Evolutionary conservation across 2,888 invertebrate species (phyloP).

Genomic region (Rhagium mordax): DNA sequence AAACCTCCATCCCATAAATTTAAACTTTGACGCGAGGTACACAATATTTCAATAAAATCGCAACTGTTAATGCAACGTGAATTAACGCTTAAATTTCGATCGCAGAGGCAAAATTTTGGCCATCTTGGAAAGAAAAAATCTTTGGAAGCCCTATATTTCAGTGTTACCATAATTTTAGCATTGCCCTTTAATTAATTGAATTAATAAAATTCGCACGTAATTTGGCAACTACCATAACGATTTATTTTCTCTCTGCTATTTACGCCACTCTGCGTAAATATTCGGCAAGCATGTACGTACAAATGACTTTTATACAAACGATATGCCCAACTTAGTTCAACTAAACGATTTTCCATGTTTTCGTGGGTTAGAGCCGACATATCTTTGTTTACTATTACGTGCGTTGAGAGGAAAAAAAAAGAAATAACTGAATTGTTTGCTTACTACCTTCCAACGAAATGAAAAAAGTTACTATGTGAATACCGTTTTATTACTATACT

Average conservation of each 20-base stretch:
- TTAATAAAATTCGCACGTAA: not conserved
- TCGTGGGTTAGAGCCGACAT: conserved; percentile 50
- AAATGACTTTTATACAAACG: conserved; percentile 31
- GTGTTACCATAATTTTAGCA: too few species aligned
- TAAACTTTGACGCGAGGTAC: conserved; percentile 4
- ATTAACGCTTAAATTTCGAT: not conserved
- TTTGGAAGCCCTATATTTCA: too few species aligned
- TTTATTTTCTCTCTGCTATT: not conserved
- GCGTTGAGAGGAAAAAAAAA: conserved; percentile 42
- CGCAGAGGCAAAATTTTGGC: not conserved
- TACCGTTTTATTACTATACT: conserved; percentile 43
- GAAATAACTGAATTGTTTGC: conserved; percentile 50
- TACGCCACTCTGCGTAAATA: not conserved
- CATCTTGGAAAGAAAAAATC: too few species aligned
- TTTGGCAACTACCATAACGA: not conserved
- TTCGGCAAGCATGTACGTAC: conserved; percentile 20
- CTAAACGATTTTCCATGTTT: conserved; percentile 57
- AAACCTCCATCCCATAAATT: conserved; percentile 24
- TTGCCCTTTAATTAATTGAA: too few species aligned
- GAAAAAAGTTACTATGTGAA: conserved; percentile 52
- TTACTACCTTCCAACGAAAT: conserved; percentile 47
- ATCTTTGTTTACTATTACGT: conserved; percentile 56
- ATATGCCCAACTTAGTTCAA: conserved; percentile 30
- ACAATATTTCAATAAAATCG: conserved; percentile 14
- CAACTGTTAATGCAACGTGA: not conserved